Evolutionary conservation across 1,140 invertebrate genomes (phyloP), one percentile per base, ranked within the genome.

Genomic region (Lithobius niger): DNA sequence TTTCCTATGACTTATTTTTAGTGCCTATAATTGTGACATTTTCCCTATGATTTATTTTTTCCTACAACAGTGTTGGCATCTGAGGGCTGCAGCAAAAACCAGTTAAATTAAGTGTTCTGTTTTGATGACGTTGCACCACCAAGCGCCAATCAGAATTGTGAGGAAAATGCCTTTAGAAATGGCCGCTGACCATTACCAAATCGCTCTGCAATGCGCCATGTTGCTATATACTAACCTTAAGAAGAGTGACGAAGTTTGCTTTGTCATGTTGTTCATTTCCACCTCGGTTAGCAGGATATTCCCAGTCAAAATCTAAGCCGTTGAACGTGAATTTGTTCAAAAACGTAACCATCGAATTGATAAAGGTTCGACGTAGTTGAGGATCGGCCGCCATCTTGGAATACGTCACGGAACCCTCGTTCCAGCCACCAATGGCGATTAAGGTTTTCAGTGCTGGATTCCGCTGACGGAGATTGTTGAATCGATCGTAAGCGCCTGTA

Each of bases 341-440:
- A 19, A 60, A 27, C 25, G 55, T 50, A n/a, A 61, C 18, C 16
- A 58, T 27, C 1, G 56, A 59, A 2, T 57, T 40, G 2, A 61
- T 42, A 36, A 61, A 61, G 4, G 22, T 54, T 26, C 59, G 42
- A 6, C 49, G 4, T 40, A 27, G 54, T 0, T 58, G 47, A 0
- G 66, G 52, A 21, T 59, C 65, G 2, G 59, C 60, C 0, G 70
- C 75, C 66, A 78, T 74, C 22, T 62, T 56, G 0, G 82, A 84
- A 67, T 80, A 86, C 56, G 76, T 82, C 2, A 66, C 68, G 0
- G 80, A 82, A 18, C 82, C 82, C 67, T 84, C 81, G 62, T 80
- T 82, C 83, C 83, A 88, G 16, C 85, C 85, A 13, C 85, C 85
- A 28, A 88, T 76, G 10, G 82, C 82, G 4, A 86, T 60, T 44